Conservation (phyloP, 2,797 vertebrate genomes). For the Acanthornis magna region DNA sequence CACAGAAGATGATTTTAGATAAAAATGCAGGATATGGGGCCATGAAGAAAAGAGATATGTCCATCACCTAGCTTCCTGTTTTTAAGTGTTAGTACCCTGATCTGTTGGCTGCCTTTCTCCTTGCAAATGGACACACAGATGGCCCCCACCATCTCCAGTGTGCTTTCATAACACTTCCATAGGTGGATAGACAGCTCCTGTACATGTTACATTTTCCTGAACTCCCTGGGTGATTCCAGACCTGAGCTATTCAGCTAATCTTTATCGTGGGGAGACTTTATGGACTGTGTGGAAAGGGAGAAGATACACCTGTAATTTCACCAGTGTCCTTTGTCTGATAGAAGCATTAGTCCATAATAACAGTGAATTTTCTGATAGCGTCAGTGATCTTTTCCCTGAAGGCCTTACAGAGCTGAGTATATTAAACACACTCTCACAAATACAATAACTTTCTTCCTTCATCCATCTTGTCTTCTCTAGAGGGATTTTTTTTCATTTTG, state of each 20-base stretch:
- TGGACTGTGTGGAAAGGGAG: neutral
- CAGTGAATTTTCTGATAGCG: slow-evolving; percentile 40
- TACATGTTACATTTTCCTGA: neutral
- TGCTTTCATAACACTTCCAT: neutral
- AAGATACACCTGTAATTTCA: slow-evolving; percentile 22
- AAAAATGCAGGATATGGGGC: neutral
- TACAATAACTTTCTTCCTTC: slow-evolving; percentile 6
- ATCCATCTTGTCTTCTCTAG: slow-evolving; percentile 50
- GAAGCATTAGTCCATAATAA: slow-evolving; percentile 36
- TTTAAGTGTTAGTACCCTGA: neutral
- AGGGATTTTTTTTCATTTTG: slow-evolving; percentile 32
- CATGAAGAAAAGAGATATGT: neutral
- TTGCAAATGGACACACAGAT: neutral
- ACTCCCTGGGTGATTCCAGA: neutral
- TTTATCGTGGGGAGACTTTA: neutral
- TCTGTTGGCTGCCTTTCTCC: neutral
- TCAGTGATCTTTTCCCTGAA: slow-evolving; percentile 40
- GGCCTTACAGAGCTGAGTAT: slow-evolving; percentile 16
- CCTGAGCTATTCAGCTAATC: neutral
- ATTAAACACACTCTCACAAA: slow-evolving; percentile 55
- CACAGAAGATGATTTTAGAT: neutral
- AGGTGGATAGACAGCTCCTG: neutral
- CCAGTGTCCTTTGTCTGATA: neutral
- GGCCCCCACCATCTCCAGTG: neutral
- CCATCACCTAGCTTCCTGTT: neutral